Conservation (phyloP, 2,113 vertebrate species). For the Sisor rabdophorus region DNA sequence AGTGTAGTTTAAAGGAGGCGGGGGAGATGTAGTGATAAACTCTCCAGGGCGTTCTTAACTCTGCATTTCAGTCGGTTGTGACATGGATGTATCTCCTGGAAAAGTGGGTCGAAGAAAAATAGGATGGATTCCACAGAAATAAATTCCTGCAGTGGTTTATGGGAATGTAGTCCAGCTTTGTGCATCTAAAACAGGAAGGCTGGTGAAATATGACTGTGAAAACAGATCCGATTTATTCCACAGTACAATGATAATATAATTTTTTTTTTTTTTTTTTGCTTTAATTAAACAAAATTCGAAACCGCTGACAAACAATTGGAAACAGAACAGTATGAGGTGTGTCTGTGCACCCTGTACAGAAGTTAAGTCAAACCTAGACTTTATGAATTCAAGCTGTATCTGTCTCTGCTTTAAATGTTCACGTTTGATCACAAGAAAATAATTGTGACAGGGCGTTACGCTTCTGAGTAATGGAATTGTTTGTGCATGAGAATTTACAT, state of each 20-base stretch:
- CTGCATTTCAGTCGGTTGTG: slow-evolving; percentile 11
- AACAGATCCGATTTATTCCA: slow-evolving; percentile 23
- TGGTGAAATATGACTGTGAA: slow-evolving; percentile 30
- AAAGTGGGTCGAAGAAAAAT: slow-evolving; percentile 19
- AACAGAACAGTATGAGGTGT: slow-evolving; percentile 20
- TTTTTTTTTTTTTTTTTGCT: background rate
- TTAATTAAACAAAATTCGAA: slow-evolving; percentile 27
- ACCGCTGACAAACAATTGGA: background rate
- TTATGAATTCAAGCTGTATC: slow-evolving; percentile 21
- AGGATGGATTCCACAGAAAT: slow-evolving; percentile 36
- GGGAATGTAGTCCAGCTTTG: slow-evolving; percentile 16
- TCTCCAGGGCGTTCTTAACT: slow-evolving; percentile 8
- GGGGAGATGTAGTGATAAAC: background rate
- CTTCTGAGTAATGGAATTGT: slow-evolving; percentile 31
- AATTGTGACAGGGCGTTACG: slow-evolving; percentile 19
- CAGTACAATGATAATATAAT: background rate
- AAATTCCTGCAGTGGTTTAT: slow-evolving; percentile 34
- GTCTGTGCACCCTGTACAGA: slow-evolving; percentile 16
- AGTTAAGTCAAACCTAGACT: slow-evolving; percentile 1
- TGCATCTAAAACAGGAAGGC: slow-evolving; percentile 25
- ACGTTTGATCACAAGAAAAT: slow-evolving; percentile 11
- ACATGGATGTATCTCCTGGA: slow-evolving; percentile 34
- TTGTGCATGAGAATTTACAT: slow-evolving; percentile 1
- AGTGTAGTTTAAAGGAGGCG: slow-evolving; percentile 17
- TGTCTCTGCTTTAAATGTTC: slow-evolving; percentile 15